phyloP scores from a whole-genome alignment of 2,797 vertebrate species.

The Gila robusta region DNA sequence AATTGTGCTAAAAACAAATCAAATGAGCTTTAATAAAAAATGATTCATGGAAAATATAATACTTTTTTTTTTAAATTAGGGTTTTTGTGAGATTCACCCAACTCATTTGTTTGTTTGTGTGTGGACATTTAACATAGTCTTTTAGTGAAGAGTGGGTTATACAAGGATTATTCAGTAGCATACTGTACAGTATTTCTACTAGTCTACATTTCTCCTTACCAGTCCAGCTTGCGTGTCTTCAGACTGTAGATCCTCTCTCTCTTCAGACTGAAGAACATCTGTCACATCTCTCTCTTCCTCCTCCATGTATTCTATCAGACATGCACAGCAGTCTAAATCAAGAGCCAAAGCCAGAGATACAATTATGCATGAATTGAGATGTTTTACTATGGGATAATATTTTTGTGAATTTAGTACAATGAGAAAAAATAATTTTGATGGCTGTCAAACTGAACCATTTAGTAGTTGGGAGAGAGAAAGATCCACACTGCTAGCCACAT shows the following conservation, averaged over 20 bases:
- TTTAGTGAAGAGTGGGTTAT: neutral
- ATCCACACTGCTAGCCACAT: neutral
- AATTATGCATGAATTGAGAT: neutral
- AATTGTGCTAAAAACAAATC: neutral
- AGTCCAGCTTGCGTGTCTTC: neutral
- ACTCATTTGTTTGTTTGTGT: neutral
- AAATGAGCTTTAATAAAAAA: neutral
- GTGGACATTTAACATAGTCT: neutral
- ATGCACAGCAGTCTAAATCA: neutral
- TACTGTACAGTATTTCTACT: neutral
- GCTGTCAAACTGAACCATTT: neutral
- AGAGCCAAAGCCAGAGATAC: neutral
- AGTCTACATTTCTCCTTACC: slow-evolving; percentile 35
- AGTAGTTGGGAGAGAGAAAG: neutral
- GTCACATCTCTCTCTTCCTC: slow-evolving; percentile 41
- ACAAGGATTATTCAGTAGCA: neutral
- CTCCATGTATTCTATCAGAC: slow-evolving; percentile 49
- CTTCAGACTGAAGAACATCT: neutral
- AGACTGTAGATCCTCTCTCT: slow-evolving; percentile 17
- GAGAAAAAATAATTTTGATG: neutral
- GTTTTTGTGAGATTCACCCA: neutral
- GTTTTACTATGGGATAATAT: neutral
- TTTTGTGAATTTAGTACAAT: neutral
- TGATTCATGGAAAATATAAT: neutral
- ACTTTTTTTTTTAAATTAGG: neutral